Evolutionary conservation across 1,140 invertebrate genomes (phyloP), one percentile per base, ranked within the genome.

Genomic region (Rhynchophorus ferrugineus): DNA sequence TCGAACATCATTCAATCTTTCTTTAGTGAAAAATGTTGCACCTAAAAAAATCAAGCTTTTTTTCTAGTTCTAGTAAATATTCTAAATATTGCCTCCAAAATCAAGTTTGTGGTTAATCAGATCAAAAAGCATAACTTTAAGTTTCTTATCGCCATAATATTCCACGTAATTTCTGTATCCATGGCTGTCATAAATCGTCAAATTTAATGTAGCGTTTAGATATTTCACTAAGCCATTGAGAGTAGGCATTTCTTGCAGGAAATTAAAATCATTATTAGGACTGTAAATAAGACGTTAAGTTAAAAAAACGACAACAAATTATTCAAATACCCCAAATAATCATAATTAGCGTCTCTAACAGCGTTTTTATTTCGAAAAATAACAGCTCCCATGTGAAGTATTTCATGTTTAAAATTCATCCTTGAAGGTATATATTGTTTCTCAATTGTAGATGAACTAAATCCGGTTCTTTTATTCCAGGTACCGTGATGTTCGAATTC

Each of bases 161-260:
- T 49, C 36, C 29, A 57, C 54, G 24, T 48, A 44, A 19, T 3
- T 24, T 21, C 18, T 42, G 48, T 61, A 56, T 29, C 60, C 60
- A 33, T 59, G 56, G 29, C 24, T 34, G 24, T 49, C 33, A 19
- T 56, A 52, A 8, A 52, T 35, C 11, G 11, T 41, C 2, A 61
- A 35, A 14, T 54, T 14, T 14, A 49, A 52, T 39, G 56, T 52
- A 14, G 52, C 47, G 43, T 61, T 58, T 7, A 61, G 2, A 33
- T 46, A 50, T 48, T 57, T 49, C 8, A 57, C 9, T 11, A 60
- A 33, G 14, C 22, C 44, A 29, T 51, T 37, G 1, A 52, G 8
- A 35, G 19, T 43, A 5, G 54, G 49, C 29, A 57, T 44, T 22
- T 57, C 54, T 44, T 52, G 49, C 44, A 46, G 22, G 24, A 57